phyloP scores from a whole-genome alignment of 2,888 invertebrate genomes.

The Unio pictorum region DNA sequence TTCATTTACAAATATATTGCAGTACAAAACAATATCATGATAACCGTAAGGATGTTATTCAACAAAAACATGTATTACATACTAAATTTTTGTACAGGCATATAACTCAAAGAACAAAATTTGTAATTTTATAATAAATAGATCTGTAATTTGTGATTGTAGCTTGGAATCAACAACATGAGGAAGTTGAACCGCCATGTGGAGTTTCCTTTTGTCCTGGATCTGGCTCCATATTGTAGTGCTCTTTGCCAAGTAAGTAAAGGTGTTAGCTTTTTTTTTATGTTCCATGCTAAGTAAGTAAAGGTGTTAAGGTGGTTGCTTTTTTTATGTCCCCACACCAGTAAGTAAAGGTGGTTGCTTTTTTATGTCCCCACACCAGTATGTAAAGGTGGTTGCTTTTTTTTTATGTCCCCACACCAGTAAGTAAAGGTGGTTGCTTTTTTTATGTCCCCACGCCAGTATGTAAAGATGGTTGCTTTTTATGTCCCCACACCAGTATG shows the following conservation, averaged over 20 bases:
- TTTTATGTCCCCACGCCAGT: no score
- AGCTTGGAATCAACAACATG: conserved; percentile 76
- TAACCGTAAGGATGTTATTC: neutral
- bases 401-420: no score
- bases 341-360: no score
- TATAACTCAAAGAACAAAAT: neutral
- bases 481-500: conserved; percentile 46
- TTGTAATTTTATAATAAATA: neutral
- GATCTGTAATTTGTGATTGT: conserved; percentile 17
- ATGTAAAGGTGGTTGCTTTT: no score
- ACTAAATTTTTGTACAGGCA: neutral
- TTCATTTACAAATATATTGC: no score
- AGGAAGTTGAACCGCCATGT: conserved; percentile 90
- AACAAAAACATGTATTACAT: neutral
- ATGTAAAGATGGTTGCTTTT: no score
- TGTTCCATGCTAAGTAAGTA: no score
- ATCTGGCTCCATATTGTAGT: conserved; percentile 90
- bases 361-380: no score
- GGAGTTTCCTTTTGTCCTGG: conserved; percentile 87
- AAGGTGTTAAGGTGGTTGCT: no score
- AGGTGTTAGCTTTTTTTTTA: no score
- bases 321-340: no score
- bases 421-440: no score
- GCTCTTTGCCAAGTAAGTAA: conserved; percentile 75
- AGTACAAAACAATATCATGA: neutral